Conservation (phyloP, 2,113 vertebrate species). For the Microcebus griseorufus region DNA sequence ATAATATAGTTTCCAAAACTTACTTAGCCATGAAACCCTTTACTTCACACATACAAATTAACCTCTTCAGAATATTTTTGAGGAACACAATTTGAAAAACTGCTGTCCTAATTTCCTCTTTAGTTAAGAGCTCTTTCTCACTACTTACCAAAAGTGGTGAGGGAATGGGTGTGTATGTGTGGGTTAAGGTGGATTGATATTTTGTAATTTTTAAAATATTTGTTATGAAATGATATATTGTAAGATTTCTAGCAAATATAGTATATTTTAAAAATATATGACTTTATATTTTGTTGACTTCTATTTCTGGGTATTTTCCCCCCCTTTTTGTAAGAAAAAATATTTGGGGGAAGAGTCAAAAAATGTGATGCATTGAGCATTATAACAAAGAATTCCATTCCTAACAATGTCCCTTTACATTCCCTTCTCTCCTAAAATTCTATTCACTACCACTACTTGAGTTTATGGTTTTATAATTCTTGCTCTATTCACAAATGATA, state of each 20-base stretch:
- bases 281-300: neutral
- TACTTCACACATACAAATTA: constrained; percentile 8
- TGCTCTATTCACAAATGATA: neutral
- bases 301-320: neutral
- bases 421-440: neutral
- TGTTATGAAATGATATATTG: neutral
- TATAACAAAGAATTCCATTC: neutral
- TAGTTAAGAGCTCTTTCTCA: neutral
- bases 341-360: neutral
- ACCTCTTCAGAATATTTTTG: neutral
- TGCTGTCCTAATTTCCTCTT: neutral
- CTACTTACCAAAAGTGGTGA: neutral
- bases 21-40: neutral
- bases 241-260: neutral
- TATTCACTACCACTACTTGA: neutral
- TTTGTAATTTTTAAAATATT: neutral
- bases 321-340: neutral
- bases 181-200: neutral
- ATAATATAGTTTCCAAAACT: neutral
- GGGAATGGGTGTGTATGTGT: neutral
- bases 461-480: neutral
- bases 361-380: neutral
- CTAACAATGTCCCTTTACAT: neutral
- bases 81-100: constrained; percentile 4
- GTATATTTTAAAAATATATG: neutral